Base-by-base conservation (phyloP, 30 jellyfish, hydroid and myxozoan genomes). In the Chrysaora quinquecirrha region DNA sequence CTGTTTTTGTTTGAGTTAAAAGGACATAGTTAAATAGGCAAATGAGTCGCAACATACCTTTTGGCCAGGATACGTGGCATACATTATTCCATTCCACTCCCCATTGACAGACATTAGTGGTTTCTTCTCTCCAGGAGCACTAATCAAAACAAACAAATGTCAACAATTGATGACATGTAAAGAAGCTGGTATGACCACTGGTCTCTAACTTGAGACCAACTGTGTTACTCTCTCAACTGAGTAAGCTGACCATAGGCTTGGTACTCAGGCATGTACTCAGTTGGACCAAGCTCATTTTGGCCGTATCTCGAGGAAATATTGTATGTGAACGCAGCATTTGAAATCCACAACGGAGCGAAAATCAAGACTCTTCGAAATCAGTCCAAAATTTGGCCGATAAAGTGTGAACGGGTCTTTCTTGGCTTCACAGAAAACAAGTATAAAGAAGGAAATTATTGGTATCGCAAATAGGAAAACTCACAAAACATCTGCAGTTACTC, bases 1-100 rank as follows among this genome's bases (percentile, higher is more conserved):
- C 16, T 43, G 9, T 43, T 16, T 43, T 43, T 43, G 9, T 9
- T 16, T 6, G 33, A 10, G 72, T 60, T 4, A 60, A n/a, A 60
- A 60, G 33, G n/a, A 60, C 72, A 25, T 21, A 60, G n/a, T 4
- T n/a, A 60, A 6, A 60, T 9, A 6, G 10, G 29, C 72, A 7
- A 1, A 32, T 16, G 16, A 6, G 4, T 28, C 7, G 0, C 16
- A 60, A 22, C 54, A 9, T 46, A 86, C 96, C 96, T 84, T 70
- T 6, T 60, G 35, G 33, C 75, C 84, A 1, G 93, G 91, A 23
- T 73, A 62, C 11, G 83, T 89, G 11, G 97, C 91, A 64, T 95
- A 83, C 97, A 95, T 95, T 24, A 84, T 74, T 11, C 99, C 99
- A 69, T 95, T 95, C 99, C 99, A 95, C 77, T 89, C 98, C 1